Percentiles rank a stretch among this genome's conserved stretches.
Evolutionary conservation across 2,797 vertebrate genomes (phyloP).

Genomic region (Helarctos malayanus): DNA sequence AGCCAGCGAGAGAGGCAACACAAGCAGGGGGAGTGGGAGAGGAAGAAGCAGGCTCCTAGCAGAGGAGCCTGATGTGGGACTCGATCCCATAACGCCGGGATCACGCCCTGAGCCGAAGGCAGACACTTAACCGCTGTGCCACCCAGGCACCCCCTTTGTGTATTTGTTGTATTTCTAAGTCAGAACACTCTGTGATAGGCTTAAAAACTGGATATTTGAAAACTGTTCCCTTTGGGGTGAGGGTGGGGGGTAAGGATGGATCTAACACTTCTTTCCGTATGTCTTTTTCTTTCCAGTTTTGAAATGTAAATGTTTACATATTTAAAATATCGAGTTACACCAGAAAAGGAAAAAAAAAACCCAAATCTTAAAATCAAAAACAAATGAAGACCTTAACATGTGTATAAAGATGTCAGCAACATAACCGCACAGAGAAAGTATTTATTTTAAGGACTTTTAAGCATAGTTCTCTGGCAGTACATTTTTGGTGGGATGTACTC

Average conservation of each 20-base stretch:
- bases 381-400: neutral
- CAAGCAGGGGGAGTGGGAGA: too few relatives aligned
- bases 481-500: slow-evolving; percentile 29
- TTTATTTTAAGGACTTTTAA: slow-evolving; percentile 56
- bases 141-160: too few relatives aligned
- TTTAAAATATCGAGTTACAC: slow-evolving; percentile 10
- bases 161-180: neutral
- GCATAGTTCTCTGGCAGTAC: neutral
- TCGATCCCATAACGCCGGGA: too few relatives aligned
- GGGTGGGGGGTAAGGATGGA: neutral
- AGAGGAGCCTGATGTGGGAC: too few relatives aligned
- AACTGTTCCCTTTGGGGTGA: neutral
- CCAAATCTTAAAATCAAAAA: neutral
- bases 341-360: neutral
- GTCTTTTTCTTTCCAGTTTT: slow-evolving; percentile 29
- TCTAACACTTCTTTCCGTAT: neutral
- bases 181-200: neutral
- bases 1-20: too few relatives aligned
- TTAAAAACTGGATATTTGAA: neutral
- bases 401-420: neutral
- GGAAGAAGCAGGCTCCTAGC: too few relatives aligned
- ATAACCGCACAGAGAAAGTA: slow-evolving; percentile 36
- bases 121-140: too few relatives aligned
- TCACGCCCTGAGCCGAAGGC: too few relatives aligned
- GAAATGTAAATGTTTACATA: slow-evolving; percentile 42